Conservation (phyloP, 1,140 invertebrate species). For the Campoletis sonorensis region DNA sequence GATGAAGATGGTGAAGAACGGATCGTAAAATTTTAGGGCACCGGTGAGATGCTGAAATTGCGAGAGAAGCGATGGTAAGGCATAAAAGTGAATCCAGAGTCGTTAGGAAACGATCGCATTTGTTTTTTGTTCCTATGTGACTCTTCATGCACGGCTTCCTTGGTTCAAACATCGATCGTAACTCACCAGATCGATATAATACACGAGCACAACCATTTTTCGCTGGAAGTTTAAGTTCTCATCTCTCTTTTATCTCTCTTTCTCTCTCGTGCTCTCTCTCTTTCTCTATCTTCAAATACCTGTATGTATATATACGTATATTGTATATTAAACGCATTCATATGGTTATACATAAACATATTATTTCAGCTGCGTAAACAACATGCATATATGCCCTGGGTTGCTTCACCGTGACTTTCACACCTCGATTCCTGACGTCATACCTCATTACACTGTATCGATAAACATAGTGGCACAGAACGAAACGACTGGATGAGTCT, state of each 20-base stretch:
- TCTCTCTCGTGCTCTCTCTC: too few relatives aligned
- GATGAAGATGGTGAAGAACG: slow-evolving; percentile 35
- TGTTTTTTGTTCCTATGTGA: slow-evolving; percentile 21
- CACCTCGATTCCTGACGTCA: too few relatives aligned
- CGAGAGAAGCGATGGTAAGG: not conserved
- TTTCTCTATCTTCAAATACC: too few relatives aligned
- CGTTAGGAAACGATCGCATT: slow-evolving; percentile 44
- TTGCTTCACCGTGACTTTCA: not conserved
- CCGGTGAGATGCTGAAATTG: slow-evolving; percentile 25
- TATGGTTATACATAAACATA: too few relatives aligned
- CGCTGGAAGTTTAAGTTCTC: slow-evolving; percentile 12
- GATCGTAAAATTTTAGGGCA: slow-evolving; percentile 53
- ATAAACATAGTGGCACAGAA: too few relatives aligned
- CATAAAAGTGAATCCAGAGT: slow-evolving; percentile 28
- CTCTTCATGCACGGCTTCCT: not conserved
- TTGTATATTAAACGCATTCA: not conserved
- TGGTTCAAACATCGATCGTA: slow-evolving; percentile 9
- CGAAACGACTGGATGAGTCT: too few relatives aligned
- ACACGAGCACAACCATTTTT: slow-evolving; percentile 47
- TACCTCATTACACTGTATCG: too few relatives aligned
- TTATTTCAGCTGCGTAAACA: too few relatives aligned
- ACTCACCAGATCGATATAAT: slow-evolving; percentile 53
- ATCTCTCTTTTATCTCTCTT: slow-evolving; percentile 4
- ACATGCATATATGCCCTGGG: not conserved
- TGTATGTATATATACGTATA: too few relatives aligned